Percentiles rank a stretch among this genome's conserved stretches.
These are phyloP conservation scores for Pycnonotus jocosus DNA, from an alignment of 2,113 vertebrate species.

Conservation along the genomic window DNA sequence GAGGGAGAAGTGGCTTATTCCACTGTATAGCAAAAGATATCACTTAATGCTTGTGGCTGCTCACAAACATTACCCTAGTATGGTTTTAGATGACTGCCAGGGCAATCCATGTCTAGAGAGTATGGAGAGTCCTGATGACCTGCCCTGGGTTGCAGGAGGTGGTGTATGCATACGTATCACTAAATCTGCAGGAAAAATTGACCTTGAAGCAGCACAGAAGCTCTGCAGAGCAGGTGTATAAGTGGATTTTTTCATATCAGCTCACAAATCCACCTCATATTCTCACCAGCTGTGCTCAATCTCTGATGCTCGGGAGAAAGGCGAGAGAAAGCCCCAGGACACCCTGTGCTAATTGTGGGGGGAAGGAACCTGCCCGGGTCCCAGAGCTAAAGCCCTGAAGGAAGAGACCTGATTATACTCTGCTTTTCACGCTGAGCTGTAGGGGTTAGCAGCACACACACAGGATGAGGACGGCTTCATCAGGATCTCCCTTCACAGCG, in stretches of 20 bases:
- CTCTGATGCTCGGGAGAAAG: not conserved
- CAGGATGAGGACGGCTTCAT: not conserved
- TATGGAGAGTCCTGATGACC: not conserved
- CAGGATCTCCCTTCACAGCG: not conserved
- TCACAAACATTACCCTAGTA: not conserved
- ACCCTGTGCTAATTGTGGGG: not conserved
- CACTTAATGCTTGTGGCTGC: not conserved
- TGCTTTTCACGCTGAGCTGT: not conserved
- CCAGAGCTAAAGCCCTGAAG: not conserved
- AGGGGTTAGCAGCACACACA: not conserved
- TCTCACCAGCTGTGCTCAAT: not conserved
- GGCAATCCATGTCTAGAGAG: not conserved
- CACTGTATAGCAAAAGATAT: not conserved
- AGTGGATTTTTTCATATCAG: not conserved
- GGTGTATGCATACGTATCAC: fast-evolving
- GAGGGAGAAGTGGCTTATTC: not conserved
- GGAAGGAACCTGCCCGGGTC: not conserved
- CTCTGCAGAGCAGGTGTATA: not conserved
- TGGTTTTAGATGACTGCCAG: not conserved
- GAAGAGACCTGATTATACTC: constrained; percentile 12
- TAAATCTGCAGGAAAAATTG: not conserved
- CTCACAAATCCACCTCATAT: not conserved
- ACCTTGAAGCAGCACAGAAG: not conserved
- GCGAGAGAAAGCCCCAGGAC: not conserved
- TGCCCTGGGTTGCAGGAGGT: not conserved